Base-by-base conservation (phyloP, 2,888 invertebrate genomes). In the Oscheius sp. region DNA sequence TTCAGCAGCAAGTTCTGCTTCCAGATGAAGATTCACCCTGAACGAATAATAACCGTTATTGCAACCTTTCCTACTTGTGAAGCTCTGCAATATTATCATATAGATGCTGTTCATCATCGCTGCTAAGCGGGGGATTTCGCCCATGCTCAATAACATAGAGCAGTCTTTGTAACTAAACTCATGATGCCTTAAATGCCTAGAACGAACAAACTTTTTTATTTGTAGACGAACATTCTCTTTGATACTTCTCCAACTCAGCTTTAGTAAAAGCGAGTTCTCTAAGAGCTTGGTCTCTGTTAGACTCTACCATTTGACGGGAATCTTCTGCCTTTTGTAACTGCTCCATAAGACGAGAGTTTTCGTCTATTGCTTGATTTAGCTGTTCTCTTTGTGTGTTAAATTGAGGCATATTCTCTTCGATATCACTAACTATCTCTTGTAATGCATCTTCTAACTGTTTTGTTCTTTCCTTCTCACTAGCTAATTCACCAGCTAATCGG, bases 231-330 rank as follows among this genome's bases (percentile, higher is more conserved):
- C 61, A 76, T 56, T 84, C 83, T 49, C 82, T 35, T 41, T 84
- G 84, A 71, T 74, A 80, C 58, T 77, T 82, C 53, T 83, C 81
- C n/a, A 85, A 61, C 69, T 86, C 86, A 5, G 82, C 80, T 59
- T 78, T 77, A 0, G 81, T 82, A 64, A 84, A 86, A 0, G 83
- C 78, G 49, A 85, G 72, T 55, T 86, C 85, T 13, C 85, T 73
- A 21, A 71, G 71, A 23, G 81, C 81, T 7, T 59, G 29, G 45
- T 81, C 79, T 49, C 76, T 58, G 18, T 80, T 76, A 27, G 53
- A 18, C 13, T 75, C 59, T 55, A 81, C 49, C 45, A 59, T 45
- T n/a, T 69, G 53, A 12, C 77, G 66, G n/a, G 69, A 74, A 0
- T 23, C 16, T 21, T 80, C 83, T 0, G 76, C 80, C 12, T 64